Conservation (phyloP, 2,113 vertebrate genomes). For the Scomber colias region DNA sequence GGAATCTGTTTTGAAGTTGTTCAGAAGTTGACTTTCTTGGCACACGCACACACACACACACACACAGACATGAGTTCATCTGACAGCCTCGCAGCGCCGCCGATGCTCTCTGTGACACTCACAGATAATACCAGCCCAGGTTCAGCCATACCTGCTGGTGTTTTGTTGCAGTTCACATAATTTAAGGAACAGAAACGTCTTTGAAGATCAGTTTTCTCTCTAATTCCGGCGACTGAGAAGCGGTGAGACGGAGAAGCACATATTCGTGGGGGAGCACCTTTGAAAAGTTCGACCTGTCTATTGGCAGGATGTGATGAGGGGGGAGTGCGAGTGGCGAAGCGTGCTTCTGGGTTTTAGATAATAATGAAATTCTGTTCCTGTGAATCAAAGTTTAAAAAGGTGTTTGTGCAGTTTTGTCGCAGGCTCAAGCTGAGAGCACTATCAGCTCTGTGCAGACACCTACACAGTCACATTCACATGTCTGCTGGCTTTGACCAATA, state of each 20-base stretch:
- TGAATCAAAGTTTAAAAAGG: conserved; percentile 52
- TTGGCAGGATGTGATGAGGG: conserved; percentile 30
- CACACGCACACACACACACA: not conserved
- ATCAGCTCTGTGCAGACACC: conserved; percentile 67
- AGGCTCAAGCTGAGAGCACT: conserved; percentile 45
- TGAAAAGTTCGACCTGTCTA: conserved; percentile 40
- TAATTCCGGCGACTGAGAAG: conserved; percentile 14
- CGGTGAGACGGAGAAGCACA: not conserved
- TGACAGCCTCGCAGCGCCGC: conserved; percentile 10
- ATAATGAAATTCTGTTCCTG: conserved; percentile 13
- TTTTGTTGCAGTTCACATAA: conserved; percentile 25
- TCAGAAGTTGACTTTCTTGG: not conserved
- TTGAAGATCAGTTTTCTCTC: conserved; percentile 53
- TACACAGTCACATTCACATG: conserved; percentile 20
- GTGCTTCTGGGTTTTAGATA: conserved; percentile 45
- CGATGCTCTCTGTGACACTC: conserved; percentile 12
- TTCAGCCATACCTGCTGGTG: conserved; percentile 34
- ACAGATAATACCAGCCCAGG: conserved; percentile 25
- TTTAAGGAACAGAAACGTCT: conserved; percentile 36
- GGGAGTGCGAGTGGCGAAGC: conserved; percentile 15
- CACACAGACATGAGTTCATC: conserved; percentile 13
- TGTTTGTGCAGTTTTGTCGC: conserved; percentile 37
- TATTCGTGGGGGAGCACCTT: conserved; percentile 28
- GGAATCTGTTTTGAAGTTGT: not conserved
- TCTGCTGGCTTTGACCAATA: conserved; percentile 37